Conservation (phyloP, 2,797 vertebrate species). For the Thunnus albacares region DNA sequence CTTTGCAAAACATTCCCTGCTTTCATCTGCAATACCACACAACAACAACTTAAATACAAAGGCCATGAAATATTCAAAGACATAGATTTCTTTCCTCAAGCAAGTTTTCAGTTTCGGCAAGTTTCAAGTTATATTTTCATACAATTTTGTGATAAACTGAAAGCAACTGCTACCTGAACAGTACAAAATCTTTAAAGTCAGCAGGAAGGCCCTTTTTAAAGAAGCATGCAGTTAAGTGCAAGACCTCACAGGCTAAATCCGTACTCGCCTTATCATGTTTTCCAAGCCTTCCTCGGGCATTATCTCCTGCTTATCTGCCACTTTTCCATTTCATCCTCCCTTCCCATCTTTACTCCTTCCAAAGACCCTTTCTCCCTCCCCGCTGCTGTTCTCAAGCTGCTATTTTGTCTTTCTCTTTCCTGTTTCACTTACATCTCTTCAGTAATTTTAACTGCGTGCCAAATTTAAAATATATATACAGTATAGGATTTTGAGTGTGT, state of each 20-base stretch:
- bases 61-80: neutral
- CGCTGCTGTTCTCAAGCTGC: neutral
- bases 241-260: constrained; percentile 15
- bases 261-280: constrained; percentile 32
- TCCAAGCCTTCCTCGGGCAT: neutral
- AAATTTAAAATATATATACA: neutral
- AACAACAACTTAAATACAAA: neutral
- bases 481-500: neutral
- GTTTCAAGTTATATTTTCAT: neutral
- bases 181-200: neutral
- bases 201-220: neutral
- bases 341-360: neutral
- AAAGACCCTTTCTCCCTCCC: neutral
- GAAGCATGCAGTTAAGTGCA: neutral
- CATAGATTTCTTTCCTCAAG: neutral
- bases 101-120: neutral
- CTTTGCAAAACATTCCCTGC: neutral
- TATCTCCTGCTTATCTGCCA: constrained; percentile 32
- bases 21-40: neutral
- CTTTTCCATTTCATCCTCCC: neutral
- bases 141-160: neutral
- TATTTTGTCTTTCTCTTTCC: neutral
- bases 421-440: neutral
- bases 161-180: neutral
- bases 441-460: neutral